Evolutionary conservation across 2,888 invertebrate species (phyloP), one percentile per base, ranked within the genome.

Genomic region (Cepaea hortensis): DNA sequence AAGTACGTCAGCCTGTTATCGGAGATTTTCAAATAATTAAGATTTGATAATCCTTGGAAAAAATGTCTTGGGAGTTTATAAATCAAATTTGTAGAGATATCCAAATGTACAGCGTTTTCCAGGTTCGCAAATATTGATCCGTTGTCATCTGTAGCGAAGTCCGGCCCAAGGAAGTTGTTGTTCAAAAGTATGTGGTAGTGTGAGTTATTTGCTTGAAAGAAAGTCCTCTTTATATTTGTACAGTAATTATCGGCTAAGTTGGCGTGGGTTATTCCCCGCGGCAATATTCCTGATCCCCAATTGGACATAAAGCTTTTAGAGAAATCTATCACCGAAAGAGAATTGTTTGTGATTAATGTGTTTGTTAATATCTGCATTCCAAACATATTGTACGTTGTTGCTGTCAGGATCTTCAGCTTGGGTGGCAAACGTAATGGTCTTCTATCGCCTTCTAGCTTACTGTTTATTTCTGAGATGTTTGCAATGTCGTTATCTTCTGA

Each of bases 251-350:
- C 11, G 5, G 9, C 9, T 3, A 84, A 62, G 20, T 61, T 35
- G 6, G 46, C 62, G 15, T 61, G 9, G 5, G 18, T 50, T 23
- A 84, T 73, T 55, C 18, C 20, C 3, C 15, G 23, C 3, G 83
- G 83, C 68, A 81, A 23, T 0, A 35, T 35, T 35, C 35, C 35
- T 35, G 35, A 35, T 35, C 35, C 35, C 35, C 35, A 35, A 35
- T 35, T 35, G 35, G 35, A 35, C 35, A 35, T 35, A 35, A 35
- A 35, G 35, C 35, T 35, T 35, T 35, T 0, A 0, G 82, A 82
- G 48, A 82, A 82, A n/a, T 82, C 82, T n/a, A 82, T n/a, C 7
- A 23, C 50, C 18, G 48, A 15, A 3, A 82, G n/a, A 3, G 72
- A 72, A 55, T 82, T 82, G 23, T 20, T 70, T 2, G 15, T 46